phyloP scores from a whole-genome alignment of 2,888 invertebrate genomes.

The Erynnis tages region DNA sequence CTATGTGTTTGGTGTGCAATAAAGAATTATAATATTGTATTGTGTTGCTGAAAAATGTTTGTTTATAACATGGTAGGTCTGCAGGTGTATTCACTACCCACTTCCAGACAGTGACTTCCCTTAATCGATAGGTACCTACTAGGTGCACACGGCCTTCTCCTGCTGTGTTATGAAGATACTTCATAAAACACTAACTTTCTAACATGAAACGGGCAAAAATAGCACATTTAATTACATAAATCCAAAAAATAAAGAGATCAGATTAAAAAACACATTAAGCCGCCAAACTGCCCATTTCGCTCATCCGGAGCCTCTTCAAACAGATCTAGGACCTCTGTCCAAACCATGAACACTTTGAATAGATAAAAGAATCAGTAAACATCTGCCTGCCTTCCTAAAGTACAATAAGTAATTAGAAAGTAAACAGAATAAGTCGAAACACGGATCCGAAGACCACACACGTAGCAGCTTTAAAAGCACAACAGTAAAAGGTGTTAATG shows the following conservation, averaged over 20 bases:
- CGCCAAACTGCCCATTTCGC: neutral
- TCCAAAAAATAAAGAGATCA: too few species aligned
- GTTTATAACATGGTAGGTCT: too few species aligned
- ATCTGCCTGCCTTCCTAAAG: constrained; percentile 4
- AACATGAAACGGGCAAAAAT: neutral
- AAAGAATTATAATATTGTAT: too few species aligned
- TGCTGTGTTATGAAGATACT: too few species aligned
- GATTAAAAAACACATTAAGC: too few species aligned
- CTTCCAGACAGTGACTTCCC: too few species aligned
- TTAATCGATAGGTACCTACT: neutral
- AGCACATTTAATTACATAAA: too few species aligned
- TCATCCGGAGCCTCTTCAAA: neutral
- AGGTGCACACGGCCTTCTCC: too few species aligned
- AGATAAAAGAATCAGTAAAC: constrained; percentile 23
- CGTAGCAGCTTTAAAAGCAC: constrained; percentile 61
- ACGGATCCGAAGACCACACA: constrained; percentile 63
- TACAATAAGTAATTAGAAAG: constrained; percentile 25
- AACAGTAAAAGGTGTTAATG: constrained; percentile 78
- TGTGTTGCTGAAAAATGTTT: too few species aligned
- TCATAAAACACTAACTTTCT: too few species aligned
- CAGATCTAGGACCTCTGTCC: neutral
- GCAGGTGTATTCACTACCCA: too few species aligned
- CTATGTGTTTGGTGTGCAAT: too few species aligned
- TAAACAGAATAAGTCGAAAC: constrained; percentile 30
- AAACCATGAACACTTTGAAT: constrained; percentile 8